Percentiles rank a stretch among this genome's conserved stretches.
Conservation (phyloP, 2,113 vertebrate genomes). For the Thunnus maccoyii region DNA sequence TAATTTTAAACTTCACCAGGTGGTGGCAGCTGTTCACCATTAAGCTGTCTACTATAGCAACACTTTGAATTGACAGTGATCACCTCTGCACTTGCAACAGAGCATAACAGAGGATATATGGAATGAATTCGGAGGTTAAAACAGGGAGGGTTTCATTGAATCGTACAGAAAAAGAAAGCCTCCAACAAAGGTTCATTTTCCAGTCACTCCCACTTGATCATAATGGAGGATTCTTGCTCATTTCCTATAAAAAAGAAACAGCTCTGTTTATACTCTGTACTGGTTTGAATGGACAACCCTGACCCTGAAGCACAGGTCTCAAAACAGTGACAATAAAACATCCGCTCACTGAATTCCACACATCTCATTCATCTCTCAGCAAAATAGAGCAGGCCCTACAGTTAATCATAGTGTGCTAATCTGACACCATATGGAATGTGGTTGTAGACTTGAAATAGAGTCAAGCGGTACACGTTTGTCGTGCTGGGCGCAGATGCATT, state of each 20-base stretch:
- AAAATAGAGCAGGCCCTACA: conserved; percentile 18
- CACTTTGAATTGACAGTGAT: conserved; percentile 39
- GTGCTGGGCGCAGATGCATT: conserved; percentile 81
- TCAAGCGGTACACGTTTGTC: conserved; percentile 76
- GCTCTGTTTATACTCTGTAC: background rate
- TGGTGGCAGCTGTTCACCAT: conserved; percentile 81
- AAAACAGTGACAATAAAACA: background rate
- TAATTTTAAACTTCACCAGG: conserved; percentile 66
- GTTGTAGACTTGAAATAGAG: conserved; percentile 75
- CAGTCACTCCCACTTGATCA: background rate
- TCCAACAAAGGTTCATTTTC: background rate
- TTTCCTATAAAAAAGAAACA: background rate
- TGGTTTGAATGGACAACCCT: conserved; percentile 1
- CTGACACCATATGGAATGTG: conserved; percentile 79
- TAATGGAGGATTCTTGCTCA: background rate
- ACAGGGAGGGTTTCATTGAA: conserved; percentile 1
- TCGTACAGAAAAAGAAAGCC: background rate
- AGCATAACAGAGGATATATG: conserved; percentile 28
- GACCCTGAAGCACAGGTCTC: background rate
- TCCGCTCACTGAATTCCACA: background rate
- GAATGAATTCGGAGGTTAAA: conserved; percentile 17
- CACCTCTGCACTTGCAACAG: conserved; percentile 41
- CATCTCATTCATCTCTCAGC: conserved; percentile 53
- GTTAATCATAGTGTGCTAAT: conserved; percentile 35
- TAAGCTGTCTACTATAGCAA: conserved; percentile 18